These are phyloP conservation scores for Alectoris magna DNA, from an alignment of 2,797 vertebrate genomes.

Conservation along the genomic window DNA sequence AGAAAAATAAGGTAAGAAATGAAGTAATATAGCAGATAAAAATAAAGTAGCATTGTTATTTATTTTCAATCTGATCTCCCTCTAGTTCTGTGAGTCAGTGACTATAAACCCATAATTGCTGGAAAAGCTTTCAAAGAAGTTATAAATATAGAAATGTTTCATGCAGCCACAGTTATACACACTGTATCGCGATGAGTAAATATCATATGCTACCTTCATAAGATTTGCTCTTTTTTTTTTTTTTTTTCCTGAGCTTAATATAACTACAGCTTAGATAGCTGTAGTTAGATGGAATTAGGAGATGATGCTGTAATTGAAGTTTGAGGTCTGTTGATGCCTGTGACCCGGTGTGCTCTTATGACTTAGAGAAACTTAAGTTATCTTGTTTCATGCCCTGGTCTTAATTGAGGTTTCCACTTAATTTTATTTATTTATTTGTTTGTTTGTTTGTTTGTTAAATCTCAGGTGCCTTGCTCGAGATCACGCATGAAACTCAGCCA, in stretches of 20 bases:
- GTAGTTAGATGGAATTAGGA: not conserved
- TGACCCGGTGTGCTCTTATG: not conserved
- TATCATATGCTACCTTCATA: not conserved
- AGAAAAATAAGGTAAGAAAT: not conserved
- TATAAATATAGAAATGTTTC: constrained; percentile 12
- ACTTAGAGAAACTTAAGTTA: not conserved
- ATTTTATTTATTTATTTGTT: not conserved
- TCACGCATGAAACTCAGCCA: not conserved
- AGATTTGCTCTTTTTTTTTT: not conserved
- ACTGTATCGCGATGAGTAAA: not conserved
- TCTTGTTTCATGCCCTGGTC: not conserved
- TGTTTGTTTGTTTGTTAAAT: not conserved
- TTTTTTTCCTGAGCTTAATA: not conserved
- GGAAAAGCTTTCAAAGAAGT: constrained; percentile 14
- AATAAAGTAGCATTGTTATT: not conserved
- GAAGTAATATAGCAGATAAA: not conserved
- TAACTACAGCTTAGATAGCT: not conserved
- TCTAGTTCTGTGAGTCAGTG: not conserved
- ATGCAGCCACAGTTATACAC: not conserved
- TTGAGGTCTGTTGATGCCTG: not conserved
- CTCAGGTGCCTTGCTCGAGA: not conserved
- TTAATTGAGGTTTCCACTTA: not conserved
- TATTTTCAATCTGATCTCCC: constrained; percentile 15
- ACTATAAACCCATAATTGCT: not conserved
- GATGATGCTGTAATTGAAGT: not conserved